Base-by-base conservation (phyloP, 2,888 invertebrate species). In the Dasypogon diadema region DNA sequence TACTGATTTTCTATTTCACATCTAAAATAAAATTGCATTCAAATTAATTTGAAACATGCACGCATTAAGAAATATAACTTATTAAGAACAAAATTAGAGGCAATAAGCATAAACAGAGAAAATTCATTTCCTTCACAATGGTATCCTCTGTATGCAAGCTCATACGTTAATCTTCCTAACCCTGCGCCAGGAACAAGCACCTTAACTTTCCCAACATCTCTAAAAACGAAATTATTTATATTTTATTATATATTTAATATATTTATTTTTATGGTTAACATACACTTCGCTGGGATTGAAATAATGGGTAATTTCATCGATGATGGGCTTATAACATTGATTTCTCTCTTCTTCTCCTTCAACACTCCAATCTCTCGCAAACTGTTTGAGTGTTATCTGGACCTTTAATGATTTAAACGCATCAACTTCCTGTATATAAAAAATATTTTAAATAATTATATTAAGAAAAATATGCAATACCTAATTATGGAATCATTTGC, bases 111-210 rank as follows among this genome's bases (percentile, higher is more conserved):
- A 85, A 97, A 98, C 46, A 98, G 89, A 26, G 97, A 97, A 88
- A 97, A 98, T 87, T 99, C 99, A 84, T 99, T 99, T 79, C 98
- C 99, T 86, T 98, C 96, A 81, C 98, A 98, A 8, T 90, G 90
- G 87, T 93, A 99, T 0, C 98, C 98, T 16, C 91, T 89, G 75
- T 90, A 90, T 0, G 98, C 97, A 30, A 99, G 90, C 88, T 99
- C 99, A 88, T 93, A 98, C 0, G 97, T 95, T 1, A 99, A 88
- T 76, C 99, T 88, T 0, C 98, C 98, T 3, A 99, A 88, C 0
- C 99, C 99, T n/a, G 98, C 96, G 1, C 99, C 99, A 6, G 99
- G 99, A 14, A 99, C 97, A 76, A 99, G 86, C 73, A 98, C 90
- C 80, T 91, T 91, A 16, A 97, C 88, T 75, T 84, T 83, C 76